These are phyloP conservation scores for Drosophila borborema DNA, from an alignment of 2,888 invertebrate genomes.

Conservation along the genomic window DNA sequence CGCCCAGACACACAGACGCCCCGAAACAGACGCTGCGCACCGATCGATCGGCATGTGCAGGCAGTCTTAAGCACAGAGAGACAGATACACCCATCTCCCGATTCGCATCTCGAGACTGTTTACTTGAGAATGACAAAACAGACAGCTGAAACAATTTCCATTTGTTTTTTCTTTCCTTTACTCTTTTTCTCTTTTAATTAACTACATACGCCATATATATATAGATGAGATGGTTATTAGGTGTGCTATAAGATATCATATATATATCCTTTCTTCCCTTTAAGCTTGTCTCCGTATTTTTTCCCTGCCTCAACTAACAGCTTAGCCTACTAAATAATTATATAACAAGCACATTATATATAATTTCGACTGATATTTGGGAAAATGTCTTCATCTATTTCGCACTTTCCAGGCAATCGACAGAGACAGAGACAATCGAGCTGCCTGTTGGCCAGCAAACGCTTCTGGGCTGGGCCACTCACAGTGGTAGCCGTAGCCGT, in stretches of 20 bases:
- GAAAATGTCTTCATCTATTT: constrained; percentile 13
- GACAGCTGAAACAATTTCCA: constrained; percentile 19
- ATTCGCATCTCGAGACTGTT: constrained; percentile 6
- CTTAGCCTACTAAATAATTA: background rate
- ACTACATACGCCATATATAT: background rate
- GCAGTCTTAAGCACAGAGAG: background rate
- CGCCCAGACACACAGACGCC: constrained; percentile 34
- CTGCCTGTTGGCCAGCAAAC: constrained; percentile 5
- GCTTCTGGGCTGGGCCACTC: constrained; percentile 39
- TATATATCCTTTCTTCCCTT: background rate
- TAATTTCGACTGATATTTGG: background rate
- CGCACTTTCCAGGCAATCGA: constrained; percentile 7
- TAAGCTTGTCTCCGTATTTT: too few relatives aligned
- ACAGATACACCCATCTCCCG: background rate
- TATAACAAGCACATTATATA: background rate
- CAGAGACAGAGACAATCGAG: constrained; percentile 5
- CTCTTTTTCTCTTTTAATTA: background rate
- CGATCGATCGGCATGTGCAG: constrained; percentile 23
- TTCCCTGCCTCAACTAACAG: background rate
- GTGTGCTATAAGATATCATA: background rate
- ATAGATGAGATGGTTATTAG: background rate
- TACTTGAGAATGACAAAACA: constrained; percentile 4
- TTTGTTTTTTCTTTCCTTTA: background rate
- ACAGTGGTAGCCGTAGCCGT: constrained; percentile 5
- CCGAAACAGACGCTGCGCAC: constrained; percentile 2